phyloP scores from a whole-genome alignment of 2,797 vertebrate species.

The Apogon hyalosoma region DNA sequence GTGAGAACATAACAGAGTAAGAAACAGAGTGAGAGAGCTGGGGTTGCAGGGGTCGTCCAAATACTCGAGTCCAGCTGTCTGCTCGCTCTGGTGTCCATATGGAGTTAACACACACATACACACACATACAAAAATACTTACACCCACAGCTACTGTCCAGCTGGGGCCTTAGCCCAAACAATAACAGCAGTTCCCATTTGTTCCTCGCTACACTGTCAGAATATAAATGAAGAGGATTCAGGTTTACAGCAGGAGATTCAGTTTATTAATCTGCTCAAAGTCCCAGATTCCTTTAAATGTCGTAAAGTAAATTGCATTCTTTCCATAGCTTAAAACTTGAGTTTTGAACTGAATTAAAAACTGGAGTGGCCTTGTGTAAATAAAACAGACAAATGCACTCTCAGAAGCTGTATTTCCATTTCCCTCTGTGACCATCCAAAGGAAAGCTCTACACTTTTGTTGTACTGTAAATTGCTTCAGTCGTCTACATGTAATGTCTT shows the following conservation, averaged over 20 bases:
- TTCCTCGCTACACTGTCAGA: slow-evolving; percentile 41
- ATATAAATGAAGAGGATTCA: slow-evolving; percentile 54
- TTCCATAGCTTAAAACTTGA: slow-evolving; percentile 9
- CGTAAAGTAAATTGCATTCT: slow-evolving; percentile 19
- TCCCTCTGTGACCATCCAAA: slow-evolving; percentile 7
- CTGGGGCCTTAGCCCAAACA: slow-evolving; percentile 66
- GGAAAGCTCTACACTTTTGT: not conserved
- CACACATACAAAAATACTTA: slow-evolving; percentile 30
- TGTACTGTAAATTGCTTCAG: slow-evolving; percentile 23
- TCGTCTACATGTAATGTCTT: not conserved
- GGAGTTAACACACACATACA: slow-evolving; percentile 35
- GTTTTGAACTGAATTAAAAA: not conserved
- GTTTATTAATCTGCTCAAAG: slow-evolving; percentile 43
- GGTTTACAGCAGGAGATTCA: slow-evolving; percentile 21
- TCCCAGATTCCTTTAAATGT: slow-evolving; percentile 18
- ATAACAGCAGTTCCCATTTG: slow-evolving; percentile 69
- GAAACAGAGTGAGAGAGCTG: slow-evolving; percentile 1
- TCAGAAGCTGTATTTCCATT: not conserved
- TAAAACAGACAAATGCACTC: not conserved
- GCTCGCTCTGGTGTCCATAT: slow-evolving; percentile 69
- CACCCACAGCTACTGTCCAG: slow-evolving; percentile 69
- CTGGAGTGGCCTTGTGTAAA: slow-evolving; percentile 11
- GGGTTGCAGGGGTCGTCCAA: slow-evolving; percentile 62
- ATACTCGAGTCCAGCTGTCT: slow-evolving; percentile 69
- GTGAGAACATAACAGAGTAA: slow-evolving; percentile 37